Evolutionary conservation across 1,140 invertebrate species (phyloP), one percentile per base, ranked within the genome.

Genomic region (Thaumetopoea pityocampa): DNA sequence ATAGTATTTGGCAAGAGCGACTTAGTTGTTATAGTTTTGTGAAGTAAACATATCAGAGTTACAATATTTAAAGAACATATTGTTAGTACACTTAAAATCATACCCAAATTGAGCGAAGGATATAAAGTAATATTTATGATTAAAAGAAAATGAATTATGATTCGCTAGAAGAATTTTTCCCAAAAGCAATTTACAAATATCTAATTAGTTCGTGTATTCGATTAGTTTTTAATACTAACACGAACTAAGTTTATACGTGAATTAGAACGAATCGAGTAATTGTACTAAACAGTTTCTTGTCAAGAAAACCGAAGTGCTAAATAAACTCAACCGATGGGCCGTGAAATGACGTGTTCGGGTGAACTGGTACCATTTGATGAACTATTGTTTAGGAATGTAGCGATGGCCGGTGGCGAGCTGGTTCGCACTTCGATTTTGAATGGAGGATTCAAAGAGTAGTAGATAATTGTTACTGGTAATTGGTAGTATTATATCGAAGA

Each of bases 291-390:
- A 28, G 48, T 34, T 45, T 51, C 58, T 58, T 50, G 58, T 55
- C 50, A 67, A 70, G 66, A 67, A 76, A 74, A 71, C 67, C 51
- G 62, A 66, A 64, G 58, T 65, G 65, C 66, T 78, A 73, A 81
- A 78, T 70, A 71, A 45, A 47, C 67, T 40, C 47, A 57, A 33
- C 50, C 50, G 65, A 73, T 68, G 59, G 61, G 28, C 64, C 74
- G 67, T 82, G 74, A 79, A 79, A 79, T 76, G 67, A 77, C 61
- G 64, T 65, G 67, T 72, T n/a, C 67, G 62, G 54, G 41, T 40
- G 49, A 56, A 53, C 41, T 57, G 48, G 54, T 49, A 51, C 43
- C 49, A 66, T 59, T 69, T 76, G 69, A 82, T 71, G 66, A 76
- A 71, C 60, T 71, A 76, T 71, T 78, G 67, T 79, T 67, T 70